Base-by-base conservation (phyloP, 2,888 invertebrate genomes). In the Teleogryllus oceanicus region DNA sequence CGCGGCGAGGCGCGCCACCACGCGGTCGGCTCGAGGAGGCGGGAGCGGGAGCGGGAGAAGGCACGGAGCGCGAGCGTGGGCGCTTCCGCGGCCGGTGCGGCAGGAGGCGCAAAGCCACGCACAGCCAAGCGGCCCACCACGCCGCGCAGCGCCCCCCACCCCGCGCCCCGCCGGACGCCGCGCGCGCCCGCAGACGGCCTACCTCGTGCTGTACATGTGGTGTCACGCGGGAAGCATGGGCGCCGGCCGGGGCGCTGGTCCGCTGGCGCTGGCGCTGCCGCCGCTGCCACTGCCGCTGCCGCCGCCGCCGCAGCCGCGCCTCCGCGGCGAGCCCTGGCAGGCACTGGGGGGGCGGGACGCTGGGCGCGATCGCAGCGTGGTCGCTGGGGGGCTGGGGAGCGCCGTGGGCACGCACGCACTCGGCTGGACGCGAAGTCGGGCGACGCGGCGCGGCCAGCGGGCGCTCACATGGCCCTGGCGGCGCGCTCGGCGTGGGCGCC, bases 191-290 rank as follows among this genome's bases (percentile, higher is more conserved):
- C 62, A 13, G 62, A 62, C 13, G 16, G n/a, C 62, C 13, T 62
- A 62, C 62, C 62, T 62, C 62, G 62, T 62, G 62, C 62, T 62
- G 62, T 62, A 62, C 62, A 62, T 62, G 62, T 62, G 62, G 62
- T 62, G 62, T 62, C 62, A 62, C 62, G 62, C 62, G 62, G 62
- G 16, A n/a, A 62, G n/a, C 62, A 62, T 62, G 62, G 62, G 62
- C 62, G 62, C 62, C 62, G 62, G 62, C 62, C 62, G 62, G 62
- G 62, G 37, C 37, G 37, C 37, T 37, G 4, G 37, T 37, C 37
- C 8, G 37, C 37, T 37, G 37, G 37, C 37, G 37, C 37, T 37
- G 37, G 37, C 62, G 62, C 62, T 12, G 62, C 11, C 3, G 16
- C 62, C 16, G 3, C n/a, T 13, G 62, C 62, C 16, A 12, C 62